Base-by-base conservation (phyloP, 2,797 vertebrate genomes). In the Brotula barbata region DNA sequence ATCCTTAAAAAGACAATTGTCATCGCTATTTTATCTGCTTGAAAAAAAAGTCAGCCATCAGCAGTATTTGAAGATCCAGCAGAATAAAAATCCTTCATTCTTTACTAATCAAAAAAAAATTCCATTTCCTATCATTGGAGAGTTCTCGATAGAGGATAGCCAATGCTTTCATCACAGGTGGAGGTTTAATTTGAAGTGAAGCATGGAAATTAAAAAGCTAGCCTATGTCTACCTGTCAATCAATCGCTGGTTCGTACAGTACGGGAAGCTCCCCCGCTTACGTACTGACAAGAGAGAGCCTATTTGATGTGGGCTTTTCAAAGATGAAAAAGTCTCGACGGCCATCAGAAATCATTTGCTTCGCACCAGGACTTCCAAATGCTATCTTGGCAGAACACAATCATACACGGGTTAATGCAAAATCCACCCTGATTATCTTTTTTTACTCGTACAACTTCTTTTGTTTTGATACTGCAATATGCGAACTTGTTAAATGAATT, bases 151-250 rank as follows among this genome's bases (percentile, higher is more conserved):
- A 78, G 55, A 56, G 74, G 78, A 77, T 85, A 92, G 87, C 88
- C 88, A 85, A 73, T 79, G 84, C 90, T 91, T 94, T 94, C 86
- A 93, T 92, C 91, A 88, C 80, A 89, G 91, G 85, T 92, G 91
- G 90, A 93, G 92, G 93, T 94, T 95, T 95, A 89, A 92, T 90
- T 90, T 80, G 88, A 92, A 92, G 89, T 88, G 83, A 90, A 87
- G 83, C 73, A 81, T 81, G 92, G 88, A 93, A 95, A 94, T 93
- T 92, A 93, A 89, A 92, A 92, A 93, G 77, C 67, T 73, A 79
- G 77, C 71, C 69, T 71, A 77, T 86, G 92, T 93, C 89, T 89
- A 77, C 74, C 92, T 92, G 95, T 92, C 94, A 94, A 93, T 96
- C 95, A 95, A 86, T 78, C 63, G 88, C 25, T 4, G 25, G 25